Percentiles rank a stretch among this genome's conserved stretches.
Evolutionary conservation across 2,113 vertebrate species (phyloP).

Genomic region (Phyllopteryx taeniolatus): DNA sequence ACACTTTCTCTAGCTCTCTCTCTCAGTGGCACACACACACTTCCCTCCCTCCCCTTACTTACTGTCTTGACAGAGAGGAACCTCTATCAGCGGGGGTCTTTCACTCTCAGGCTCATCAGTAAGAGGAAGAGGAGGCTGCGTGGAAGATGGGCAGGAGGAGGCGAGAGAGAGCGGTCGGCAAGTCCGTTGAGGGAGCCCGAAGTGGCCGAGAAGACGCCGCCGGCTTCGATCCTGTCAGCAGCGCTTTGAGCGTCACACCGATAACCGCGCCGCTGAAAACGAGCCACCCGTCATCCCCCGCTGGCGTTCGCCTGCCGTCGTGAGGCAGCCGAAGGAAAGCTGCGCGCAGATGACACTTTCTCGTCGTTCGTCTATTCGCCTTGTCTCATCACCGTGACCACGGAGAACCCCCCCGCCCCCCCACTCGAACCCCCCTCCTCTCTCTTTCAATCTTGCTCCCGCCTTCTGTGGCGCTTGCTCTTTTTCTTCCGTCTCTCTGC

Average conservation of each 20-base stretch:
- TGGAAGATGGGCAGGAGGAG: slow-evolving; percentile 41
- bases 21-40: slow-evolving; percentile 7
- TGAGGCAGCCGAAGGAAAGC: slow-evolving; percentile 39
- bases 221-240: slow-evolving; percentile 38
- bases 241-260: slow-evolving; percentile 50
- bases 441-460: slow-evolving; percentile 9
- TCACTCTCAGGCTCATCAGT: slow-evolving; percentile 67
- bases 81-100: slow-evolving; percentile 65
- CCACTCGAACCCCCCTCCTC: slow-evolving; percentile 23
- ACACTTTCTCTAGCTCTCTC: slow-evolving; percentile 6
- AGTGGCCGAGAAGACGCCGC: slow-evolving; percentile 52
- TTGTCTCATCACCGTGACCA: slow-evolving; percentile 16
- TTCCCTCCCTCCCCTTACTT: slow-evolving; percentile 56
- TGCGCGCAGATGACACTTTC: slow-evolving; percentile 52
- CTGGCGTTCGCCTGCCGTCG: slow-evolving; percentile 35
- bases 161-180: slow-evolving; percentile 29
- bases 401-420: slow-evolving; percentile 3
- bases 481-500: slow-evolving; percentile 45
- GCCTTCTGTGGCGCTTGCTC: slow-evolving; percentile 35
- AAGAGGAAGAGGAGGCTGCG: slow-evolving; percentile 58
- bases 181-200: slow-evolving; percentile 29
- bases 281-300: slow-evolving; percentile 51
- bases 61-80: slow-evolving; percentile 69
- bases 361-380: slow-evolving; percentile 44
- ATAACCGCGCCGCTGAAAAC: slow-evolving; percentile 39